A percentile compares a stretch with the other conserved stretches of the same genome.
phyloP scores from a whole-genome alignment of 2,797 vertebrate species.

The Pogonophryne albipinna region DNA sequence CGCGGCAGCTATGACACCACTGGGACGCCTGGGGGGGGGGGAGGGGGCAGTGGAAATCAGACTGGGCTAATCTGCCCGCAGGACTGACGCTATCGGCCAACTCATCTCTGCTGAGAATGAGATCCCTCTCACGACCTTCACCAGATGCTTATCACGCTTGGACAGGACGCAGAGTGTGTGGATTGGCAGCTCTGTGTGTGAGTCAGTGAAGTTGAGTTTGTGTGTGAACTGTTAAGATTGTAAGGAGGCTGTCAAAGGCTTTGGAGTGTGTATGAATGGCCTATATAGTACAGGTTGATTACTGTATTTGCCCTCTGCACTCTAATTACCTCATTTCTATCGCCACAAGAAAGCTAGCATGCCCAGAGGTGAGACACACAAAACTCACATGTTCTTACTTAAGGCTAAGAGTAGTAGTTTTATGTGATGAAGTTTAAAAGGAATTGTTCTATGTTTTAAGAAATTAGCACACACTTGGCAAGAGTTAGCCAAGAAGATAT shows the following conservation, averaged over 20 bases:
- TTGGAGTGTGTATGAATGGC: slow-evolving; percentile 7
- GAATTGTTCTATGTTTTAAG: no score
- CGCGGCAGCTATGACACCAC: slow-evolving; percentile 73
- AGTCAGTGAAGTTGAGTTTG: slow-evolving; percentile 27
- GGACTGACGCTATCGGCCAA: slow-evolving; percentile 74
- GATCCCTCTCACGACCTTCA: slow-evolving; percentile 84
- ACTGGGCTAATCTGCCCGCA: slow-evolving; percentile 74
- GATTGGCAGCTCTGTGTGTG: slow-evolving; percentile 18
- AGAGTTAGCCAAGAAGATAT: background rate
- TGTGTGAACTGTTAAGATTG: slow-evolving; percentile 39
- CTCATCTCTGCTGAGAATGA: slow-evolving; percentile 82
- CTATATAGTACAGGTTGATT: background rate
- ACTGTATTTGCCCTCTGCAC: slow-evolving; percentile 30
- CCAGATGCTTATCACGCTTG: slow-evolving; percentile 74
- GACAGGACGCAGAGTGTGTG: slow-evolving; percentile 55
- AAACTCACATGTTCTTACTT: background rate
- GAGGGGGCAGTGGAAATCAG: slow-evolving; percentile 52
- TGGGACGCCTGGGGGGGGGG: slow-evolving; percentile 65
- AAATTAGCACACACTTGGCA: background rate
- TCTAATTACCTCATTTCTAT: slow-evolving; percentile 45
- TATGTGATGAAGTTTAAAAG: background rate
- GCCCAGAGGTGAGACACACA: slow-evolving; percentile 20
- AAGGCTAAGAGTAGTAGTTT: background rate
- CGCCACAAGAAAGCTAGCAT: slow-evolving; percentile 7
- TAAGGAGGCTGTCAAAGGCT: slow-evolving; percentile 35